Evolutionary conservation across 1,140 invertebrate species (phyloP), one percentile per base, ranked within the genome.

Genomic region (Pteromalus puparum): DNA sequence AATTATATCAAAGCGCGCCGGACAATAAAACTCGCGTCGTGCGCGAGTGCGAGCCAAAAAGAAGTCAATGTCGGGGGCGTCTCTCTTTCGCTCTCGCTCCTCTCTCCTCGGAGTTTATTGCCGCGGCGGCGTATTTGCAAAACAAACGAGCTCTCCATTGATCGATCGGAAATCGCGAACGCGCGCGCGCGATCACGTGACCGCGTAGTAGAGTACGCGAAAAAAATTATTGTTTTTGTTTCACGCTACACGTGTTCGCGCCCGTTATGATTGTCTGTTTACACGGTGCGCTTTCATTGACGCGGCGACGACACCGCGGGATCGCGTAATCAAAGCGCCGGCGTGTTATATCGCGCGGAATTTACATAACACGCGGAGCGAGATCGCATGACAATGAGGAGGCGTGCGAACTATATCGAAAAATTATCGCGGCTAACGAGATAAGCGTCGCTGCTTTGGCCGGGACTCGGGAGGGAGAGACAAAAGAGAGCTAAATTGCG

Each of bases 91-190:
- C n/a, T n/a, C n/a, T n/a, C n/a, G n/a, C n/a, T n/a, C n/a, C 48
- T 53, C 13, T 61, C 26, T 34, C 42, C 42, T 34, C 28, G 26
- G 21, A 18, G 10, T 65, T 73, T 12, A 81, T 13, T 0, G 24
- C 15, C 53, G 28, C 2, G 1, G 21, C 65, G 30, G 67, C 75
- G 75, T 42, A 78, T 65, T 73, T 65, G 74, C 74, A 72, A 76
- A 76, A 76, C 74, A 78, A 83, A 77, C 75, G 65, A 78, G 75
- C 38, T 9, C 26, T 9, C n/a, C 81, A 82, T 82, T 82, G 81
- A 82, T 82, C 81, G 73, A 76, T 82, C 48, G 61, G 53, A 38
- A 76, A 84, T 82, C 82, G 53, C 78, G n/a, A n/a, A n/a, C n/a
- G n/a, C n/a, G n/a, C n/a, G n/a, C n/a, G n/a, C n/a, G n/a, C n/a